Percentiles rank a stretch among this genome's conserved stretches.
phyloP scores from a whole-genome alignment of 2,113 vertebrate genomes.

The Motacilla alba region DNA sequence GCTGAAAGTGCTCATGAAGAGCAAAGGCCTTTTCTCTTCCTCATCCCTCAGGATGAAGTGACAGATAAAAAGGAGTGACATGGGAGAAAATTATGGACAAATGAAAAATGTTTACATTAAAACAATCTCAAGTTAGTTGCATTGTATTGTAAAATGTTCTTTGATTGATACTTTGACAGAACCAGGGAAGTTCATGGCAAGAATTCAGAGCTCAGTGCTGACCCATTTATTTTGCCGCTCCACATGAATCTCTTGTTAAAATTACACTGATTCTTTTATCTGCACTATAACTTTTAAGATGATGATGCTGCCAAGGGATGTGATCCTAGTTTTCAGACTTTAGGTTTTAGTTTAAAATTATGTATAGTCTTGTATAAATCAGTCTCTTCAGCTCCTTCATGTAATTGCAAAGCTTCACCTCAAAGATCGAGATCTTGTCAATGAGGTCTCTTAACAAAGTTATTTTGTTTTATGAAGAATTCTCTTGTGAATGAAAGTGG shows the following conservation, averaged over 20 bases:
- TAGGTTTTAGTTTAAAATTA: background rate
- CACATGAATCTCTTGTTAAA: background rate
- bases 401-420: background rate
- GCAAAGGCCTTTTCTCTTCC: background rate
- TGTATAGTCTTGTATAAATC: accelerated
- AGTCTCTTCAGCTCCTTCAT: background rate
- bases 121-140: background rate
- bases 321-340: background rate
- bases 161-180: background rate
- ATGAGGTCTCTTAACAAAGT: background rate
- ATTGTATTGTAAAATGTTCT: background rate
- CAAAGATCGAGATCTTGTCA: background rate
- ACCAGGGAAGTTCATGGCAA: background rate
- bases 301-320: background rate
- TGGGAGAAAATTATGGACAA: background rate
- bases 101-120: background rate
- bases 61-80: background rate
- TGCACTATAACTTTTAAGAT: background rate
- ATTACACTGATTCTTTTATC: background rate
- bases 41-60: background rate
- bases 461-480: background rate
- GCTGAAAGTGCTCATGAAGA: background rate
- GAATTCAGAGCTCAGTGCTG: background rate
- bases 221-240: background rate
- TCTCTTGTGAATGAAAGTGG: background rate